Percentiles rank a stretch among this genome's conserved stretches.
These are phyloP conservation scores for Glossophaga mutica DNA, from an alignment of 2,797 vertebrate genomes.

Conservation along the genomic window DNA sequence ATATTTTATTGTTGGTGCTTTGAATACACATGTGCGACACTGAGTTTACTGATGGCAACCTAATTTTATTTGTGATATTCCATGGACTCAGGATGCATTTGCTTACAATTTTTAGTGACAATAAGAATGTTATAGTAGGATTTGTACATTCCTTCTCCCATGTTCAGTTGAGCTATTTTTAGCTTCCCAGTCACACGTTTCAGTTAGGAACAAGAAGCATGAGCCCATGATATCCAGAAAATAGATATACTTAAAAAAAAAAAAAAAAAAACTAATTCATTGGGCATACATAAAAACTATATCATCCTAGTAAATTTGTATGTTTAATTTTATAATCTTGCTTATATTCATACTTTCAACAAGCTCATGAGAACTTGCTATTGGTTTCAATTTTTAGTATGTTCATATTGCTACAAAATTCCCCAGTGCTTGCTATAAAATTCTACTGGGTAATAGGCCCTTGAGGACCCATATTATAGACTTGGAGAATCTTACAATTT, in stretches of 20 bases:
- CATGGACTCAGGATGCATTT: neutral
- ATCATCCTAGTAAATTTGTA: neutral
- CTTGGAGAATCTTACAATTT: neutral
- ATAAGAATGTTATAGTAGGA: neutral
- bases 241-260: neutral
- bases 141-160: neutral
- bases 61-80: neutral
- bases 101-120: neutral
- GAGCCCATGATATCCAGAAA: neutral
- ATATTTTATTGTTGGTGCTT: neutral
- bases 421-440: neutral
- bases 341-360: neutral
- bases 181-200: neutral
- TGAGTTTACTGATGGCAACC: neutral
- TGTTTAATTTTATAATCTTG: neutral
- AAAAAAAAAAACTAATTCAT: neutral
- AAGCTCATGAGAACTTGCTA: neutral
- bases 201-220: neutral
- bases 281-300: neutral
- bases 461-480: neutral
- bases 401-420: neutral
- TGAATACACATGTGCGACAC: neutral
- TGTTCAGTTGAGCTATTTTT: neutral
- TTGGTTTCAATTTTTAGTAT: neutral
- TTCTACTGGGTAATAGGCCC: neutral